phyloP scores from a whole-genome alignment of 2,113 vertebrate species.

The Merops nubicus region DNA sequence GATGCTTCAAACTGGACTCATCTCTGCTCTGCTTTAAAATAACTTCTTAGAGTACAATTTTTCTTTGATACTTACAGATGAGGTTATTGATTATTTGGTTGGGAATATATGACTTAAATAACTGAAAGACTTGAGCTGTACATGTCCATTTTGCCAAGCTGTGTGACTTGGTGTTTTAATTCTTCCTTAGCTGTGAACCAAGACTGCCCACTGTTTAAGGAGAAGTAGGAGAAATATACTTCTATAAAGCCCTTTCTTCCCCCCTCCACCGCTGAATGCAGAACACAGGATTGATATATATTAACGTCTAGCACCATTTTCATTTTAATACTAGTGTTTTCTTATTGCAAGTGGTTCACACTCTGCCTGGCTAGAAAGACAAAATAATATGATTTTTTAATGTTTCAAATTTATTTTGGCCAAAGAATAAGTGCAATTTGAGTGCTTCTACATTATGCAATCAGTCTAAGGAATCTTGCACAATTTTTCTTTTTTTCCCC shows the following conservation, averaged over 20 bases:
- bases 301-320: neutral
- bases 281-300: neutral
- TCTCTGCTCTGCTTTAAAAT: neutral
- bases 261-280: neutral
- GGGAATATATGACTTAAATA: neutral
- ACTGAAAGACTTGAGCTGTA: neutral
- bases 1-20: neutral
- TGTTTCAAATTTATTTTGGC: slow-evolving; percentile 22
- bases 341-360: neutral
- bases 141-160: neutral
- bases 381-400: slow-evolving; percentile 53
- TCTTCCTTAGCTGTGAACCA: neutral
- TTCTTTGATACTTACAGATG: neutral
- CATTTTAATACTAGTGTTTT: neutral
- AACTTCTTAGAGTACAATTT: neutral
- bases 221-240: neutral
- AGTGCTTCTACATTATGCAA: neutral
- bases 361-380: neutral
- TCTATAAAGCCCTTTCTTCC: neutral
- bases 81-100: neutral
- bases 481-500: neutral
- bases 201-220: neutral
- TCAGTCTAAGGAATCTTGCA: slow-evolving; percentile 5
- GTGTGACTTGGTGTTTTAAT: neutral
- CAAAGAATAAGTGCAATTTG: slow-evolving; percentile 24